These are phyloP conservation scores for Bubalus kerabau DNA, from an alignment of 2,113 vertebrate genomes.

Conservation along the genomic window DNA sequence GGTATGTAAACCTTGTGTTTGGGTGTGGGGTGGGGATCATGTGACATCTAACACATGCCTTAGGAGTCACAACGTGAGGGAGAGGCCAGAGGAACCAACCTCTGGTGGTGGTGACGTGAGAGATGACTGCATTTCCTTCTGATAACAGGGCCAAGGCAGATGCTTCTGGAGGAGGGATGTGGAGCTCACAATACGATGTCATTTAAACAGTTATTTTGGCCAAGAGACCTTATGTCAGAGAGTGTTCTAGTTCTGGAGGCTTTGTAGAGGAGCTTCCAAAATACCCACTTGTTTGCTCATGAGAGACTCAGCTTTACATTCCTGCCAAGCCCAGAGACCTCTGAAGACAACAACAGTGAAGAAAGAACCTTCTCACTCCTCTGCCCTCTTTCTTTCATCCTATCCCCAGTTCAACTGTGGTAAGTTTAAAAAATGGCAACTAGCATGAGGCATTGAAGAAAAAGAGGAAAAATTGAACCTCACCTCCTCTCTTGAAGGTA, in stretches of 20 bases:
- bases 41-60: neutral
- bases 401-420: neutral
- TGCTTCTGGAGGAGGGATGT: neutral
- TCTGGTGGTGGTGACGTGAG: no score
- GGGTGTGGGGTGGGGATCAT: accelerated
- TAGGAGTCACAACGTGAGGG: neutral
- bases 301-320: neutral
- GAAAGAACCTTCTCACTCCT: neutral
- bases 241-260: neutral
- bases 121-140: neutral
- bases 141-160: neutral
- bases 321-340: neutral
- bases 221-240: neutral
- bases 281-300: neutral
- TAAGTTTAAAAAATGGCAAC: neutral
- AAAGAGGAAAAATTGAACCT: neutral
- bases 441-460: neutral
- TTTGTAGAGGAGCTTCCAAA: neutral
- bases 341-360: neutral
- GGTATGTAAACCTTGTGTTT: neutral
- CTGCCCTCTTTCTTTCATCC: neutral
- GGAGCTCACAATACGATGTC: neutral
- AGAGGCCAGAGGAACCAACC: neutral
- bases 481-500: neutral
- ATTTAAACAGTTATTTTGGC: neutral